Evolutionary conservation across 1,140 invertebrate species (phyloP), one percentile per base, ranked within the genome.

Genomic region (Dendrolimus punctatus): DNA sequence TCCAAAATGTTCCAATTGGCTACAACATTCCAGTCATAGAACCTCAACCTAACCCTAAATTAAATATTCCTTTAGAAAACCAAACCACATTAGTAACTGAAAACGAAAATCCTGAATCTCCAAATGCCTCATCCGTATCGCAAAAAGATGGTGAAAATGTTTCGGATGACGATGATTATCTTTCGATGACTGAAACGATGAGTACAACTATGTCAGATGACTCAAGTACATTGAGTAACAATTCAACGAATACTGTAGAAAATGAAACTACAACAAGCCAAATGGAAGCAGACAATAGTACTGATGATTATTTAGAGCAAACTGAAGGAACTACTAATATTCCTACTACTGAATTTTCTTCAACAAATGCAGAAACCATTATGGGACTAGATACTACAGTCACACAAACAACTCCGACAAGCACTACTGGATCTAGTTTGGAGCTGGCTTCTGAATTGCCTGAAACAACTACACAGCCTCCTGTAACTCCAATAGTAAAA

Each of bases 1-100:
- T 83, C 4, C 78, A 81, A 69, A 86, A 86, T 59, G 76, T 86
- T 46, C 83, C 83, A 6, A 55, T 68, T 23, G 82, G 79, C 46
- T 86, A 82, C 51, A 73, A 63, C 55, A 9, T 54, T 51, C 68
- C 70, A 49, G 71, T 72, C 48, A n/a, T 39, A 23, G 23, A 23
- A 38, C 53, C 60, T 41, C 49, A 46, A 9, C 46, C 58, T 42
- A 55, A 37, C 39, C 49, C 56, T 57, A 62, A 55, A 48, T 45
- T 46, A 10, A 39, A 6, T 6, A 36, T 40, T 5, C 40, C 39
- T 48, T 49, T n/a, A 23, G 66, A 57, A 36, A 68, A 68, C 51
- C 36, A 54, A 40, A 70, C 60, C 39, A 44, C 40, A 54, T 51
- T 23, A 10, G 46, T 49, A 60, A 46, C 42, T 49, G 48, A 49